A percentile compares a stretch with the other conserved stretches of the same genome.
phyloP scores from a whole-genome alignment of 1,140 invertebrate species.

The Grapholita molesta region DNA sequence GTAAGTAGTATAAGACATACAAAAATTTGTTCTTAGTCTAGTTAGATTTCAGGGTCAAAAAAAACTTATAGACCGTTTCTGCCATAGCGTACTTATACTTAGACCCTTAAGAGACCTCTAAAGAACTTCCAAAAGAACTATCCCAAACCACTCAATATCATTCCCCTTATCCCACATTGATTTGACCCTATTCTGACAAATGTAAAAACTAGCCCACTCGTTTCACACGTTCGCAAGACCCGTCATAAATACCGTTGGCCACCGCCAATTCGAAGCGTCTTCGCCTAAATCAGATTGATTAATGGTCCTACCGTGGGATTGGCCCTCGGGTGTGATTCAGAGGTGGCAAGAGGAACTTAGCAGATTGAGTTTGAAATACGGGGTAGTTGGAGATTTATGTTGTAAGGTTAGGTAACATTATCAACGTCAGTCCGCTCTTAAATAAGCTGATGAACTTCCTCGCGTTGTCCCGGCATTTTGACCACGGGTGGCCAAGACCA shows the following conservation, averaged over 20 bases:
- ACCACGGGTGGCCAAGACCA: too few species aligned
- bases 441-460: too few species aligned
- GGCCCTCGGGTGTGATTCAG: background rate
- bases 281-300: slow-evolving; percentile 1
- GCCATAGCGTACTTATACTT: too few species aligned
- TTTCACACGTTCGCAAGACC: too few species aligned
- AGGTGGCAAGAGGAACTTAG: background rate
- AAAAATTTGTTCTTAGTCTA: too few species aligned
- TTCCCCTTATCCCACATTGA: background rate
- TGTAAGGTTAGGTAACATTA: background rate
- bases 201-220: background rate
- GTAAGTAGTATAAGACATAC: too few species aligned
- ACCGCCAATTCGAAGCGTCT: background rate
- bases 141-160: background rate
- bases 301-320: background rate
- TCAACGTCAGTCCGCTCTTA: too few species aligned
- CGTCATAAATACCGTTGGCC: background rate
- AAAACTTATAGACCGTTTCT: too few species aligned
- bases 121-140: too few species aligned
- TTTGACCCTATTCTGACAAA: background rate
- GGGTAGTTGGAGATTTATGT: background rate
- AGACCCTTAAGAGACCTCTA: too few species aligned
- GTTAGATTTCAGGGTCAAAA: too few species aligned
- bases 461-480: too few species aligned
- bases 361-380: slow-evolving; percentile 1